Percentiles rank a stretch among this genome's conserved stretches.
Conservation (phyloP, 2,888 invertebrate genomes). For the Celastrina argiolus region DNA sequence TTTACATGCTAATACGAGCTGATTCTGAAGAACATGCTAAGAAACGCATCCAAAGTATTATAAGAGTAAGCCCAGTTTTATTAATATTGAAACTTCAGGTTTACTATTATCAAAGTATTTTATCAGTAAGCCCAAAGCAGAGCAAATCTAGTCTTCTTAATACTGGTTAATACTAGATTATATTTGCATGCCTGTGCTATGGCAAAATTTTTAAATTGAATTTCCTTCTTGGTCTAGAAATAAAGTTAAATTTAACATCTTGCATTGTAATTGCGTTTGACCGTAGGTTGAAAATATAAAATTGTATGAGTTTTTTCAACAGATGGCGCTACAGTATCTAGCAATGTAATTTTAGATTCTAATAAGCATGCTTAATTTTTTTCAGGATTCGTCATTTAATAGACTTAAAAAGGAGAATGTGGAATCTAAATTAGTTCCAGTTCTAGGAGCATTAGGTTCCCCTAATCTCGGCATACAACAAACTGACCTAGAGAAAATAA, state of each 20-base stretch:
- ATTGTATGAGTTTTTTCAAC: not conserved
- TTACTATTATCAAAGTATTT: no score
- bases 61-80: not conserved
- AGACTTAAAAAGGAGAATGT: not conserved
- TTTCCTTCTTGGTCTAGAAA: not conserved
- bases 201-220: no score
- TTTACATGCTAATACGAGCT: constrained; percentile 23
- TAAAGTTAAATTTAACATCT: not conserved
- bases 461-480: not conserved
- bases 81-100: no score
- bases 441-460: not conserved
- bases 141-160: no score
- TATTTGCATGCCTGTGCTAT: no score
- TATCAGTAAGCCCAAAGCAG: no score
- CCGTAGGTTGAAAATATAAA: not conserved
- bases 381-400: not conserved
- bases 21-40: not conserved
- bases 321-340: constrained; percentile 1
- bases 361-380: not conserved
- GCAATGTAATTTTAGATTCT: not conserved
- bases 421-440: not conserved
- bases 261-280: not conserved
- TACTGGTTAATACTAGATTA: no score
- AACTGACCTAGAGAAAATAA: not conserved
- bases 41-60: constrained; percentile 14